Evolutionary conservation across 2,113 vertebrate genomes (phyloP).

Genomic region (Cebus imitator): DNA sequence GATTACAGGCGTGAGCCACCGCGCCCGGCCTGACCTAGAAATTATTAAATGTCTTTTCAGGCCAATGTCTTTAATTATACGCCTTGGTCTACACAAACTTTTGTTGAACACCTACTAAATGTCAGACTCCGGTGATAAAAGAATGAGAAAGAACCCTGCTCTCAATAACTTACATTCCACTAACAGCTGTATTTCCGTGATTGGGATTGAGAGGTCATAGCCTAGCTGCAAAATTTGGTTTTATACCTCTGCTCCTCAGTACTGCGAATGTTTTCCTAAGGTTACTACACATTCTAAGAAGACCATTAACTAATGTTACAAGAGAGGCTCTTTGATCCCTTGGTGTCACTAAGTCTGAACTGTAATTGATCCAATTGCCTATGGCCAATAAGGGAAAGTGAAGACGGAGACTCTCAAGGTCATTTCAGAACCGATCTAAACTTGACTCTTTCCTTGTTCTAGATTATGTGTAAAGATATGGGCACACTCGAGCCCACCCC

Average conservation of each 20-base stretch:
- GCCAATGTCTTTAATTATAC: neutral
- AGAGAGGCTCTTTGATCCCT: neutral
- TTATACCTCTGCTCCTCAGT: neutral
- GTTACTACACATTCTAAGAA: slow-evolving; percentile 67
- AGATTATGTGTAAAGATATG: neutral
- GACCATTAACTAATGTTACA: slow-evolving; percentile 66
- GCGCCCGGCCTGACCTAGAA: neutral
- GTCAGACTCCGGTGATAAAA: neutral
- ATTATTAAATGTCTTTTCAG: slow-evolving; percentile 14
- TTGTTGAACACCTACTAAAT: neutral
- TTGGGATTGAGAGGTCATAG: neutral
- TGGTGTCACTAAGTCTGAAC: neutral
- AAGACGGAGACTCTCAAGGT: neutral
- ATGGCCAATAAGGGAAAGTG: neutral
- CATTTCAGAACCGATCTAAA: neutral
- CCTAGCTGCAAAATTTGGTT: neutral
- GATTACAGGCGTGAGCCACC: too few relatives aligned
- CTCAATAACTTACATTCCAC: neutral
- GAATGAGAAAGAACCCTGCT: neutral
- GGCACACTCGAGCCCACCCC: neutral
- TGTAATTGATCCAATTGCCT: neutral
- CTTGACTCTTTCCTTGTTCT: neutral
- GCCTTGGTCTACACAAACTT: neutral
- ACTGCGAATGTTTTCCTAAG: slow-evolving; percentile 70
- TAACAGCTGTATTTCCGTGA: neutral